These are phyloP conservation scores for Sardinella longiceps DNA, from an alignment of 2,797 vertebrate species.

Conservation along the genomic window DNA sequence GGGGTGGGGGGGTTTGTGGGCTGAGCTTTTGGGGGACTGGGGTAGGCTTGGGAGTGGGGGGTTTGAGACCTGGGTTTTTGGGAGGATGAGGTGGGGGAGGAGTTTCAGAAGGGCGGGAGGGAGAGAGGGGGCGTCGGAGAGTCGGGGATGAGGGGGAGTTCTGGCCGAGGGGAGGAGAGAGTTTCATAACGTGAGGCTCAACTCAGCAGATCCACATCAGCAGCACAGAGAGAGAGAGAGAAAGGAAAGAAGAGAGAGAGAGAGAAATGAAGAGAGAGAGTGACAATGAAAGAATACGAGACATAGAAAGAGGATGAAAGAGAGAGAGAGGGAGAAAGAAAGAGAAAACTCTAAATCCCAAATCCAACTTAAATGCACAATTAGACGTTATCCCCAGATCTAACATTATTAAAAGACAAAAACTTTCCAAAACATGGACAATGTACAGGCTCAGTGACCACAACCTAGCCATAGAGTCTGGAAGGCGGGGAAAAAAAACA, in stretches of 20 bases:
- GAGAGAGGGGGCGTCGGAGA: not conserved
- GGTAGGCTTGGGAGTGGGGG: not conserved
- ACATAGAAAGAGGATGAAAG: not conserved
- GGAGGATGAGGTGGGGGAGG: not conserved
- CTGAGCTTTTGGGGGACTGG: not conserved
- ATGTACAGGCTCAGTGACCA: no score
- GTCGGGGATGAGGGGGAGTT: not conserved
- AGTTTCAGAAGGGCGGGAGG: no score
- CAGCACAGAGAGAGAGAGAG: not conserved
- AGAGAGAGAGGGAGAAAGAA: not conserved
- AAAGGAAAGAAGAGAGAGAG: not conserved
- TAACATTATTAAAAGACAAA: no score
- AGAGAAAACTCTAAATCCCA: no score
- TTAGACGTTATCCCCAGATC: not conserved
- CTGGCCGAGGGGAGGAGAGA: not conserved
- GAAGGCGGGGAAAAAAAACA: no score
- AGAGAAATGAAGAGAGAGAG: not conserved
- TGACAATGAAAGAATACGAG: not conserved
- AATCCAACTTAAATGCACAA: no score
- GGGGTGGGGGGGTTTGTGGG: not conserved
- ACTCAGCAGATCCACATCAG: constrained; percentile 21
- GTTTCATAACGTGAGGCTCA: constrained; percentile 13
- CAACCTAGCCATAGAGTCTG: no score
- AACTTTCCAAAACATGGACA: no score
- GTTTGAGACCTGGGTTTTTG: not conserved